A percentile compares a stretch with the other conserved stretches of the same genome.
Evolutionary conservation across 2,113 vertebrate genomes (phyloP).

Genomic region (Perognathus longimembris): DNA sequence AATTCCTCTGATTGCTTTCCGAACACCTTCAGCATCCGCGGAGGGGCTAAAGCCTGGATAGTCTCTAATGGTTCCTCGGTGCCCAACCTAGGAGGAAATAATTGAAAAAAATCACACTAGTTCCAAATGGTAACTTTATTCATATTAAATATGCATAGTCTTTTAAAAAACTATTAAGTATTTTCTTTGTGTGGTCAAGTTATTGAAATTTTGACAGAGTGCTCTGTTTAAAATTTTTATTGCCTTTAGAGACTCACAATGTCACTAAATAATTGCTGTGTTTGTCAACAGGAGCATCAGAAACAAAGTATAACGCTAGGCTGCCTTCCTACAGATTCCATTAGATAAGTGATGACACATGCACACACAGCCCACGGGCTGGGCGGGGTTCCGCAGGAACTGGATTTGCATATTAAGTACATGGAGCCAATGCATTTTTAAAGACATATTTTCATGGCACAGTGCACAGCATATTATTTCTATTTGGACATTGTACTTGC

Average conservation of each 20-base stretch:
- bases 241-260: background rate
- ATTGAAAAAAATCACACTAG: background rate
- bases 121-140: conserved; percentile 28
- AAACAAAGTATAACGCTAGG: background rate
- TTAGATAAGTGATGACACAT: background rate
- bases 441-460: background rate
- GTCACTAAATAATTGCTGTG: background rate
- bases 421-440: background rate
- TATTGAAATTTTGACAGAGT: background rate
- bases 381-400: background rate
- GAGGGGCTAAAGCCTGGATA: conserved; percentile 87
- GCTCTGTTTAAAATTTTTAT: background rate
- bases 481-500: background rate
- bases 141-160: background rate
- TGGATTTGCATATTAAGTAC: background rate
- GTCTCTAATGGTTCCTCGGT: conserved; percentile 89
- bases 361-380: background rate
- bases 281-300: background rate
- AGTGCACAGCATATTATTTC: background rate
- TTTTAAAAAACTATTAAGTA: background rate
- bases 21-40: conserved; percentile 88
- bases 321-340: background rate
- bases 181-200: background rate
- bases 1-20: conserved; percentile 89
- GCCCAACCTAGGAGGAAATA: conserved; percentile 83